These are phyloP conservation scores for Brachionus paranguensis DNA, from an alignment of 1,140 invertebrate species.

Conservation along the genomic window DNA sequence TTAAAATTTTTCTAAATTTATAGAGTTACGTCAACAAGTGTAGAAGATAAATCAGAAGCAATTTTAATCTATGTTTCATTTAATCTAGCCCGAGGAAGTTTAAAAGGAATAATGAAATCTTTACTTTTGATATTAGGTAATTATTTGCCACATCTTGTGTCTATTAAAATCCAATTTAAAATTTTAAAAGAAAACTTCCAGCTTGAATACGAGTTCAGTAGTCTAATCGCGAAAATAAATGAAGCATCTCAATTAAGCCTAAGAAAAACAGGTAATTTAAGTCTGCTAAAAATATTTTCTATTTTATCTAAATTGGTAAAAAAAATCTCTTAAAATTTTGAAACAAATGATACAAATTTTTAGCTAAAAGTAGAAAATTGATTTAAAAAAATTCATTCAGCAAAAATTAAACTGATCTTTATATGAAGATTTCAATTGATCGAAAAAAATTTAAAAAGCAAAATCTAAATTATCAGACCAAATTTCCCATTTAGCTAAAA, in stretches of 20 bases:
- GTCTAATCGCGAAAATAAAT: background rate
- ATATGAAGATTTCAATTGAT: no score
- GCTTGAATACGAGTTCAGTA: background rate
- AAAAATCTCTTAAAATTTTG: no score
- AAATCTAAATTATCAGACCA: no score
- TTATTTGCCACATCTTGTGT: background rate
- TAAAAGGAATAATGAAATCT: constrained; percentile 9
- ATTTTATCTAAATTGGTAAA: no score
- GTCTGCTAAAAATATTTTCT: no score
- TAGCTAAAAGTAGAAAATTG: no score
- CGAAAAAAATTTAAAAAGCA: no score
- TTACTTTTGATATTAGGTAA: background rate
- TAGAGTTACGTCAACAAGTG: background rate
- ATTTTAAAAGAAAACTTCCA: background rate
- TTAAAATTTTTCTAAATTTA: background rate
- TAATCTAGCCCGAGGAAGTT: constrained; percentile 2
- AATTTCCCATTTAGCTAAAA: no score
- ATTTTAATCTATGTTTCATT: constrained; percentile 16
- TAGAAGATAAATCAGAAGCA: background rate
- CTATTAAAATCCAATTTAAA: background rate
- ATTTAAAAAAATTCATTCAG: no score
- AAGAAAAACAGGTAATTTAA: background rate
- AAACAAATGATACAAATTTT: no score
- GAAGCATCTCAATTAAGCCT: constrained; percentile 24
- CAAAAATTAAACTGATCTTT: no score